These are phyloP conservation scores for Ooceraea biroi DNA, from an alignment of 1,140 invertebrate genomes.

Conservation along the genomic window DNA sequence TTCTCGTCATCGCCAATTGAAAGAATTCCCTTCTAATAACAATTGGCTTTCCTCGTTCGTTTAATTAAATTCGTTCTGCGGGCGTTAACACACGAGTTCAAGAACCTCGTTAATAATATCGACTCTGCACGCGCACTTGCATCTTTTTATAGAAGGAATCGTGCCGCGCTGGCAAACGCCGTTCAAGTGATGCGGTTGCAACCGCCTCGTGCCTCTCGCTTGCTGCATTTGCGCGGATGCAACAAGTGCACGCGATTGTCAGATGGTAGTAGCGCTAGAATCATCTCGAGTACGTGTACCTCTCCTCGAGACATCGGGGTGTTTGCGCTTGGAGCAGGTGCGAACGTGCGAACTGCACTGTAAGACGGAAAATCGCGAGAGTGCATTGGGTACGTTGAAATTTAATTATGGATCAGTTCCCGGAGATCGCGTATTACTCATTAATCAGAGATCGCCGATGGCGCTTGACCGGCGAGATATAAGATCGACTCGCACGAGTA, in stretches of 20 bases:
- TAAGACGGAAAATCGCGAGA: not conserved
- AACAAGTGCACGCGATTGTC: not conserved
- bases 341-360: conserved; percentile 6
- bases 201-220: not conserved
- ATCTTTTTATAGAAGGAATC: conserved; percentile 21
- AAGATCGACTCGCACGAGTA: not conserved
- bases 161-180: not conserved
- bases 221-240: conserved; percentile 8
- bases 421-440: not conserved
- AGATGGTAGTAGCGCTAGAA: conserved; percentile 67
- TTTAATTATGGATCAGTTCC: conserved; percentile 19
- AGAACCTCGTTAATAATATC: conserved; percentile 23
- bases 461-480: conserved; percentile 19
- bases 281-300: conserved; percentile 29
- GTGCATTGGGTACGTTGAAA: not conserved
- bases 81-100: conserved; percentile 8
- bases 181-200: not conserved
- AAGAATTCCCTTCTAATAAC: not conserved
- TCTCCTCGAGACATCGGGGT: not conserved
- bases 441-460: conserved; percentile 28
- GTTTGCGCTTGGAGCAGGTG: not conserved
- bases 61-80: conserved; percentile 9
- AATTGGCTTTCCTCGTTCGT: not conserved
- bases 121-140: not conserved
- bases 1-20: not conserved